phyloP scores from a whole-genome alignment of 2,888 invertebrate genomes.

The Apomyelois bistriatella region DNA sequence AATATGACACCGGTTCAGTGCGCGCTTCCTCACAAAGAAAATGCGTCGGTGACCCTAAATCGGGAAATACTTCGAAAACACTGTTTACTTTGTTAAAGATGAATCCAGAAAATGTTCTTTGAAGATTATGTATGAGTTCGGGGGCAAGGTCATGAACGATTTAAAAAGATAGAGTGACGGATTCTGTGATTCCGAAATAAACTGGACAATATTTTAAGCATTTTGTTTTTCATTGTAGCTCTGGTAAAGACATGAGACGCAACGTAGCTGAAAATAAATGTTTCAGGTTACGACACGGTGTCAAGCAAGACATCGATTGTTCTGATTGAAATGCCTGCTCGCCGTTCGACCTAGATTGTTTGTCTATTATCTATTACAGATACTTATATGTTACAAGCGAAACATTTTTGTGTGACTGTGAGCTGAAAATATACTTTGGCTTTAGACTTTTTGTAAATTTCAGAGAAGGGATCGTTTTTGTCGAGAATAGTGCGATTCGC shows the following conservation, averaged over 20 bases:
- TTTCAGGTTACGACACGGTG: slow-evolving; percentile 1
- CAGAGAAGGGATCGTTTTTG: slow-evolving; percentile 14
- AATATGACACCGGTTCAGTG: slow-evolving; percentile 66
- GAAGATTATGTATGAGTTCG: slow-evolving; percentile 27
- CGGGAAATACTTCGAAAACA: slow-evolving; percentile 43
- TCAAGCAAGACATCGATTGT: slow-evolving; percentile 8
- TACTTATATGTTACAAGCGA: not conserved
- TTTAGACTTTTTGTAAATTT: not conserved
- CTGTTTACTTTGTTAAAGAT: slow-evolving; percentile 29
- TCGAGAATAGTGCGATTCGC: slow-evolving; percentile 13
- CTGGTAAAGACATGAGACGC: not conserved
- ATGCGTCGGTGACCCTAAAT: slow-evolving; percentile 63
- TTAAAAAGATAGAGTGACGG: no score
- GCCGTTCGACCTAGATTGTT: not conserved
- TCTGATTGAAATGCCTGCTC: slow-evolving; percentile 3
- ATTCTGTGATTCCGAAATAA: no score
- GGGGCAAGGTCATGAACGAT: slow-evolving; percentile 35
- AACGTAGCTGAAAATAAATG: slow-evolving; percentile 4
- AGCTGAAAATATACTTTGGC: not conserved
- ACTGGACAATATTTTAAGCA: no score
- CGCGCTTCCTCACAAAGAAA: slow-evolving; percentile 73
- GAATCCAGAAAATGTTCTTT: slow-evolving; percentile 11
- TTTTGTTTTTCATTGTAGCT: no score
- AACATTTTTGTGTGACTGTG: not conserved
- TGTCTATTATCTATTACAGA: not conserved